These are phyloP conservation scores for Pseudorectes ferrugineus DNA, from an alignment of 2,113 vertebrate species.

Conservation along the genomic window DNA sequence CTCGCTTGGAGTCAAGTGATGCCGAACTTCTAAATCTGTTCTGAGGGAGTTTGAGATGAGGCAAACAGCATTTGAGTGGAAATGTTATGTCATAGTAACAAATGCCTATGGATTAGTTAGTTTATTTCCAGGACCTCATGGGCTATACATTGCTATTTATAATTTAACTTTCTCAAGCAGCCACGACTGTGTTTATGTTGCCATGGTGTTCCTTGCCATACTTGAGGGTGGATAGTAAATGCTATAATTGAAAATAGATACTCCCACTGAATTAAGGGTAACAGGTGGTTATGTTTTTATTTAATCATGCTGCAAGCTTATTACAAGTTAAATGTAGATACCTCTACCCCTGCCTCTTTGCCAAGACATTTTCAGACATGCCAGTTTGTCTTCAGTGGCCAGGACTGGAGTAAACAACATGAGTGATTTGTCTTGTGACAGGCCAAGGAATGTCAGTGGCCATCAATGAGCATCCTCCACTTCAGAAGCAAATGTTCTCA, in stretches of 20 bases:
- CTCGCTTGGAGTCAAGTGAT: not conserved
- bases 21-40: not conserved
- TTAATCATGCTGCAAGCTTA: not conserved
- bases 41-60: not conserved
- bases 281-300: conserved; percentile 74
- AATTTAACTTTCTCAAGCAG: conserved; percentile 56
- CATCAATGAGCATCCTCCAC: not conserved
- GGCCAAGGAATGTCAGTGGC: not conserved
- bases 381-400: not conserved
- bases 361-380: not conserved
- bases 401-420: not conserved
- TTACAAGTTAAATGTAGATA: conserved; percentile 4
- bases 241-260: conserved; percentile 75
- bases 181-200: conserved; percentile 70
- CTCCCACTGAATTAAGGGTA: conserved; percentile 70
- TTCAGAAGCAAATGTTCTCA: not conserved
- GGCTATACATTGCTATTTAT: conserved; percentile 66
- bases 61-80: conserved; percentile 24
- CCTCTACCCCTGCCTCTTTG: not conserved
- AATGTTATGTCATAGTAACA: conserved; percentile 57
- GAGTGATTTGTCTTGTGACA: not conserved
- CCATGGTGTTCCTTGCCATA: conserved; percentile 68
- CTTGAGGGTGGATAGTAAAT: conserved; percentile 58
- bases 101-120: conserved; percentile 55
- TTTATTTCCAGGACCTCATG: conserved; percentile 64